phyloP scores from a whole-genome alignment of 37 sponge, comb jelly and placozoan species.

The Chondrilla cf. caribensis region DNA sequence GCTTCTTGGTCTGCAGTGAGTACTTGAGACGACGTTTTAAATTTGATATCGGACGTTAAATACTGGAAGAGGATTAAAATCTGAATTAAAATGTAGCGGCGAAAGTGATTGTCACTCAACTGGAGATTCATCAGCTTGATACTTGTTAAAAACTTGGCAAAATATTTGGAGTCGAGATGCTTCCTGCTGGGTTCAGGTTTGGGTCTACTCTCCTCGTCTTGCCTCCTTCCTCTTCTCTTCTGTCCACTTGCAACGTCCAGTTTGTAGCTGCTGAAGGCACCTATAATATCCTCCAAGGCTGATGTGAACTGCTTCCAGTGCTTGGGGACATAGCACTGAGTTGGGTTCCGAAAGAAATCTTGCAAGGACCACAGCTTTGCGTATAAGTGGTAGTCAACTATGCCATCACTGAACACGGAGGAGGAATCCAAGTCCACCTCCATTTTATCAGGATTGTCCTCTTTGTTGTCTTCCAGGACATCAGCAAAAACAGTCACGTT shows the following conservation, averaged over 20 bases:
- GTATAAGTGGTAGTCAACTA: slow-evolving; percentile 88
- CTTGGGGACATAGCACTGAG: slow-evolving; percentile 64
- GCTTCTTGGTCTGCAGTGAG: slow-evolving; percentile 62
- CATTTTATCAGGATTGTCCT: slow-evolving; percentile 29
- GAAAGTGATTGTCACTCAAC: slow-evolving; percentile 85
- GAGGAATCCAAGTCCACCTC: neutral
- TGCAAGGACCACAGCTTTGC: slow-evolving; percentile 91
- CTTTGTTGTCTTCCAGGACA: slow-evolving; percentile 5
- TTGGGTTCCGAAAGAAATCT: slow-evolving; percentile 89
- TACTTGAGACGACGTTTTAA: slow-evolving; percentile 61
- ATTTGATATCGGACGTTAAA: slow-evolving; percentile 83
- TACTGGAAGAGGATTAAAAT: slow-evolving; percentile 96
- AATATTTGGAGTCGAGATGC: slow-evolving; percentile 75
- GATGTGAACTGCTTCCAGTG: slow-evolving; percentile 70
- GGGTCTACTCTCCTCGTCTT: neutral
- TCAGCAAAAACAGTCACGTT: slow-evolving; percentile 86
- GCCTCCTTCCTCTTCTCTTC: slow-evolving; percentile 9
- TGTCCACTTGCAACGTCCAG: slow-evolving; percentile 45
- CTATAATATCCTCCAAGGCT: slow-evolving; percentile 44
- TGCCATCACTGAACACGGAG: neutral
- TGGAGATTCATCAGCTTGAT: slow-evolving; percentile 91
- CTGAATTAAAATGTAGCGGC: slow-evolving; percentile 90
- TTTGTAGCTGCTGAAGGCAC: slow-evolving; percentile 71
- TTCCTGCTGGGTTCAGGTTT: neutral
- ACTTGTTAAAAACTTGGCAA: slow-evolving; percentile 98